phyloP scores from a whole-genome alignment of 2,113 vertebrate species.

The Crotalus horridus region DNA sequence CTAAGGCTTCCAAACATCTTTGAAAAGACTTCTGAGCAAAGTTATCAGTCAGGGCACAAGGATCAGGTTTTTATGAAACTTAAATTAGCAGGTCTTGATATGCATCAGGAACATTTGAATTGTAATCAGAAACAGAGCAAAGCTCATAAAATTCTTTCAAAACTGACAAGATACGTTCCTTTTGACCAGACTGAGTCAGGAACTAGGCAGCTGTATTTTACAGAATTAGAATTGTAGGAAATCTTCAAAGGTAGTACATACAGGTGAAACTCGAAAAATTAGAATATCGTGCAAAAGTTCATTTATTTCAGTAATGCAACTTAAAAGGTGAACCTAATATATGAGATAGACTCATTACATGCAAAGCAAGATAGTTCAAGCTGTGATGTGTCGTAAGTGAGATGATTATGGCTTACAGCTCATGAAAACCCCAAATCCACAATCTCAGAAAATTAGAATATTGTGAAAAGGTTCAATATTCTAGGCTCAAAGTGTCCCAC shows the following conservation, averaged over 20 bases:
- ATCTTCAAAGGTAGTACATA: neutral
- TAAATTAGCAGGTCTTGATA: neutral
- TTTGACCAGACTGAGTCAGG: neutral
- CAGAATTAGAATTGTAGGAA: neutral
- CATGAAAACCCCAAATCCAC: too few relatives aligned
- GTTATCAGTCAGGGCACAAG: neutral
- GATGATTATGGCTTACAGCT: too few relatives aligned
- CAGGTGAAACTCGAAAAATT: too few relatives aligned
- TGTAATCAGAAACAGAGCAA: neutral
- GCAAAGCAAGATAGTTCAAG: too few relatives aligned
- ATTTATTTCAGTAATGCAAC: too few relatives aligned
- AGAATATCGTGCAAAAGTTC: too few relatives aligned
- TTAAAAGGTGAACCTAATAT: too few relatives aligned
- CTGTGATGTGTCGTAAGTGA: too few relatives aligned
- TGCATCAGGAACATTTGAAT: neutral
- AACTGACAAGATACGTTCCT: neutral
- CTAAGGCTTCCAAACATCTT: neutral
- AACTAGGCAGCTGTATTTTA: neutral
- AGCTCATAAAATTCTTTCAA: neutral
- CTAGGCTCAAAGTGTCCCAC: too few relatives aligned
- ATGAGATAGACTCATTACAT: too few relatives aligned
- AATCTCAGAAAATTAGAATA: too few relatives aligned
- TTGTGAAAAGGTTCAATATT: too few relatives aligned
- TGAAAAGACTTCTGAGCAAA: neutral
- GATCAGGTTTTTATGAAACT: neutral